These are phyloP conservation scores for Gyps fulvus DNA, from an alignment of 2,113 vertebrate genomes.

Conservation along the genomic window DNA sequence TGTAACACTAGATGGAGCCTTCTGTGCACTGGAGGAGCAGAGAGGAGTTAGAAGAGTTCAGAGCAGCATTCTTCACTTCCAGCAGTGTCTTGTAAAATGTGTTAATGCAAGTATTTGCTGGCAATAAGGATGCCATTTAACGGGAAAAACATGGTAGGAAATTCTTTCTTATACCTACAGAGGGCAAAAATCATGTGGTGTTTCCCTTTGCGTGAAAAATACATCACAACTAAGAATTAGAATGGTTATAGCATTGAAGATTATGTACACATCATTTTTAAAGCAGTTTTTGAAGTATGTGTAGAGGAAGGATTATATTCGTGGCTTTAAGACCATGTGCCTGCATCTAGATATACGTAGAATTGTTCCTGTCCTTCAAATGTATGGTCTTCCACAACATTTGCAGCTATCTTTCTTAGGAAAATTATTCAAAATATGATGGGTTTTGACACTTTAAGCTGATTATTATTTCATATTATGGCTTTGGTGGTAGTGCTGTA, in stretches of 20 bases:
- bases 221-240: accelerated
- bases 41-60: accelerated
- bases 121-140: accelerated
- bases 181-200: not conserved
- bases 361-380: too few species aligned
- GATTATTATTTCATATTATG: accelerated
- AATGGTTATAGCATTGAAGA: not conserved
- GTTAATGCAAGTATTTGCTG: accelerated
- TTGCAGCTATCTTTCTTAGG: accelerated
- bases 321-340: not conserved
- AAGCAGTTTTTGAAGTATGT: accelerated
- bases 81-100: accelerated
- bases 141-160: not conserved
- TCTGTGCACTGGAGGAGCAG: not conserved
- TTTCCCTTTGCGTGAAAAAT: not conserved
- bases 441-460: not conserved
- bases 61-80: not conserved
- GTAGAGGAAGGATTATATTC: not conserved
- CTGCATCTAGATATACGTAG: accelerated
- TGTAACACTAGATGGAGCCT: constrained; percentile 36
- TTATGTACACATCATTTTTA: accelerated
- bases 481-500: not conserved
- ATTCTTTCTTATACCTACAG: not conserved
- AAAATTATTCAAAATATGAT: accelerated
- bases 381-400: accelerated